A percentile compares a stretch with the other conserved stretches of the same genome.
These are phyloP conservation scores for Platygyra sinensis DNA, from an alignment of 64 coral and sea anemone species.

Conservation along the genomic window DNA sequence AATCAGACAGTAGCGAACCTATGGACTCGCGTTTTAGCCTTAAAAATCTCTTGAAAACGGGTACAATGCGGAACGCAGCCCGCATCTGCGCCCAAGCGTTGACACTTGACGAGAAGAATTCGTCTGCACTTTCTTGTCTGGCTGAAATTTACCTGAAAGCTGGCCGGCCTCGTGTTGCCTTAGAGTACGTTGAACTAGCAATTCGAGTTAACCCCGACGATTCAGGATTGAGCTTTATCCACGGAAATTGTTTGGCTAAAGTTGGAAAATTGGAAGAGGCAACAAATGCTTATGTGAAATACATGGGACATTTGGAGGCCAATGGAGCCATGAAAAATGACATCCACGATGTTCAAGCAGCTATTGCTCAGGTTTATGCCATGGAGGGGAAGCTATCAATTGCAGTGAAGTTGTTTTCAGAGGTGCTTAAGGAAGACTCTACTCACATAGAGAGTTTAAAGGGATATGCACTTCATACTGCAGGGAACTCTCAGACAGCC, in stretches of 20 bases:
- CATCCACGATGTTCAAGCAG: not conserved
- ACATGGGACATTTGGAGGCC: slow-evolving; percentile 4
- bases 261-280: slow-evolving; percentile 36
- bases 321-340: not conserved
- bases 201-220: slow-evolving; percentile 38
- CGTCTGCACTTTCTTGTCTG: slow-evolving; percentile 30
- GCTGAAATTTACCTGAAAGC: slow-evolving; percentile 60
- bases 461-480: slow-evolving; percentile 44
- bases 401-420: not conserved
- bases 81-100: slow-evolving; percentile 39
- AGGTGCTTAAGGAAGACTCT: slow-evolving; percentile 20
- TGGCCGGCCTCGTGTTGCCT: slow-evolving; percentile 28
- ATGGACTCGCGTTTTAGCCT: not conserved
- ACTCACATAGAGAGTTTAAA: slow-evolving; percentile 35
- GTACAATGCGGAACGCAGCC: slow-evolving; percentile 43
- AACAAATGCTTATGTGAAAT: slow-evolving; percentile 34
- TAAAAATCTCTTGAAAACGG: slow-evolving; percentile 8
- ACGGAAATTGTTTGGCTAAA: slow-evolving; percentile 45
- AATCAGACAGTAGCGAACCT: not conserved
- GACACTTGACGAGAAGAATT: slow-evolving; percentile 32
- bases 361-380: not conserved
- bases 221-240: slow-evolving; percentile 7
- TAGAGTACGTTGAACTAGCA: slow-evolving; percentile 21
- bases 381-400: not conserved
- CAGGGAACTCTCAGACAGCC: slow-evolving; percentile 35